Evolutionary conservation across 64 coral and sea anemone species (phyloP).

Genomic region (Orbicella faveolata): DNA sequence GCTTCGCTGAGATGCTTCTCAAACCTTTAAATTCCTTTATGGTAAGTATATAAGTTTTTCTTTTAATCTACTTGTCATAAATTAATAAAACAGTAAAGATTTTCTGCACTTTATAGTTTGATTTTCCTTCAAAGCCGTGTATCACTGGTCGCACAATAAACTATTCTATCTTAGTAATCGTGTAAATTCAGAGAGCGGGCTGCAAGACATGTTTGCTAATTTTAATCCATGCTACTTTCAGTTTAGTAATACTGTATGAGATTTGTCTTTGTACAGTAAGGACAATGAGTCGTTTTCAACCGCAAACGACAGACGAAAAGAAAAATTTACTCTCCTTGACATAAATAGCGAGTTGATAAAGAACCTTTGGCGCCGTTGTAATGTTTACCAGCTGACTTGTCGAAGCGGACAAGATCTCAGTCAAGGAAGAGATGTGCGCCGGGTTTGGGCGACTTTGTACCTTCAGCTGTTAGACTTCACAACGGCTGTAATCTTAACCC

Average conservation of each 20-base stretch:
- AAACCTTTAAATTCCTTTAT: neutral
- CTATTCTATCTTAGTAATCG: no score
- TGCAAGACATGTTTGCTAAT: no score
- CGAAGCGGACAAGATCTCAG: neutral
- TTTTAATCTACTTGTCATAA: neutral
- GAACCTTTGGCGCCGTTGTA: neutral
- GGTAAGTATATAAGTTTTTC: neutral
- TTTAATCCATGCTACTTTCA: no score
- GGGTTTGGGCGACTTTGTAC: neutral
- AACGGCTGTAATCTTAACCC: neutral
- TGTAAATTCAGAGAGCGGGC: neutral
- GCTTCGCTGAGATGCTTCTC: neutral
- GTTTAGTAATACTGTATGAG: no score
- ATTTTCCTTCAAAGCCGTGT: neutral
- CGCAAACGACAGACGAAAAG: neutral
- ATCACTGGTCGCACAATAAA: no score
- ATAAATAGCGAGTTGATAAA: slow-evolving; percentile 1
- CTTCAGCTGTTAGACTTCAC: slow-evolving; percentile 23
- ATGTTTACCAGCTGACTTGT: slow-evolving; percentile 22
- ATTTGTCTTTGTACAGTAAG: neutral
- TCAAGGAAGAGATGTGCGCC: neutral
- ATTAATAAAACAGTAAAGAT: neutral
- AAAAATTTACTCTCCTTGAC: slow-evolving; percentile 6
- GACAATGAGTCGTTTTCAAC: neutral
- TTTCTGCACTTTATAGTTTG: no score